These are phyloP conservation scores for Pseudomyrmex dendroicus DNA, from an alignment of 1,140 invertebrate genomes.

Conservation along the genomic window DNA sequence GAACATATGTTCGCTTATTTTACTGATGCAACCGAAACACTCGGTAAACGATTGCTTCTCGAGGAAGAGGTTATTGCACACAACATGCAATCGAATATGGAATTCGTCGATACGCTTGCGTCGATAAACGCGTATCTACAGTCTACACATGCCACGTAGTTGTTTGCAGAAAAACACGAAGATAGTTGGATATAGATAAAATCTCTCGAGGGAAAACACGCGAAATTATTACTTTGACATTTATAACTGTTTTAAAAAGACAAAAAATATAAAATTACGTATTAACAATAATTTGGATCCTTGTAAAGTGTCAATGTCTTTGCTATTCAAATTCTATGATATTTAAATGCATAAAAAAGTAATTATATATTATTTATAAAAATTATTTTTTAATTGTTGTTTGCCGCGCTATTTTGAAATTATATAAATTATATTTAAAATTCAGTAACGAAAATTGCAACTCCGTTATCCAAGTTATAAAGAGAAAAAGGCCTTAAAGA, in stretches of 20 bases:
- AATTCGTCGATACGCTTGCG: slow-evolving; percentile 45
- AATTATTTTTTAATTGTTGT: too few relatives aligned
- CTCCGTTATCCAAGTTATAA: too few relatives aligned
- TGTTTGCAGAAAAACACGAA: neutral
- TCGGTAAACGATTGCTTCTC: neutral
- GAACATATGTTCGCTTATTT: neutral
- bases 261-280: neutral
- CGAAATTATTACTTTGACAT: slow-evolving; percentile 26
- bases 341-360: too few relatives aligned
- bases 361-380: too few relatives aligned
- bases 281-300: neutral
- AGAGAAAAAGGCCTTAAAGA: too few relatives aligned
- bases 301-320: neutral
- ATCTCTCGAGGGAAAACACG: neutral
- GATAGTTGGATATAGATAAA: neutral
- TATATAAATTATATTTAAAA: too few relatives aligned
- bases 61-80: slow-evolving; percentile 3
- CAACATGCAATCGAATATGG: slow-evolving; percentile 21
- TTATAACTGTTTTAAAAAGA: neutral
- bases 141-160: slow-evolving; percentile 49
- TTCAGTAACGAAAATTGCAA: too few relatives aligned
- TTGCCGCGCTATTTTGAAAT: too few relatives aligned
- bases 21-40: neutral
- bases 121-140: slow-evolving; percentile 44
- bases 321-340: neutral